These are phyloP conservation scores for Drosophila mercatorum DNA, from an alignment of 2,888 invertebrate species.

Conservation along the genomic window DNA sequence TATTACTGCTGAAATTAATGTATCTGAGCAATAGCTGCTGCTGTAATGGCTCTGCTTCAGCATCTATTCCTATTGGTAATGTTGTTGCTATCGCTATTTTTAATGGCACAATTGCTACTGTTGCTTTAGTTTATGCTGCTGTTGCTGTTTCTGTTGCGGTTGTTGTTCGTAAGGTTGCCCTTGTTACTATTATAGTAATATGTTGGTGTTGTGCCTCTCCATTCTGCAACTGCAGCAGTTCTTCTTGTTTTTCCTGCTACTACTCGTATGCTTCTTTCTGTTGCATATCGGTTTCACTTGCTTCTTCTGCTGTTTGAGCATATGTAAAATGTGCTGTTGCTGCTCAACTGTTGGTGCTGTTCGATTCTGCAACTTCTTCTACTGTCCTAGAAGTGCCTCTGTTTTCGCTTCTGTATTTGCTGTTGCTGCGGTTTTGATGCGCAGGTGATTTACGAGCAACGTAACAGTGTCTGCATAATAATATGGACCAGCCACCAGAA, in stretches of 20 bases:
- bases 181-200: neutral
- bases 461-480: slow-evolving; percentile 75
- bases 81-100: neutral
- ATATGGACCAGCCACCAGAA: slow-evolving; percentile 40
- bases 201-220: neutral
- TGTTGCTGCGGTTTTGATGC: slow-evolving; percentile 46
- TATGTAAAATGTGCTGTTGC: neutral
- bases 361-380: slow-evolving; percentile 1
- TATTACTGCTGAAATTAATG: neutral
- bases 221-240: neutral
- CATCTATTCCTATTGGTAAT: neutral
- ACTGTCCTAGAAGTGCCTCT: neutral
- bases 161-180: neutral
- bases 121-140: neutral
- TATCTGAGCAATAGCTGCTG: neutral
- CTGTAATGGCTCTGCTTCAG: slow-evolving; percentile 1
- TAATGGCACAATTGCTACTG: neutral
- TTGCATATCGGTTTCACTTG: neutral
- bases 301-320: neutral
- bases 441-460: slow-evolving; percentile 72
- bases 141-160: neutral
- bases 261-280: neutral
- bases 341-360: neutral
- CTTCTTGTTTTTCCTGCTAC: neutral
- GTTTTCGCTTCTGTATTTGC: slow-evolving; percentile 4